These are phyloP conservation scores for Macrophya alboannulata DNA, from an alignment of 2,888 invertebrate genomes.

Conservation along the genomic window DNA sequence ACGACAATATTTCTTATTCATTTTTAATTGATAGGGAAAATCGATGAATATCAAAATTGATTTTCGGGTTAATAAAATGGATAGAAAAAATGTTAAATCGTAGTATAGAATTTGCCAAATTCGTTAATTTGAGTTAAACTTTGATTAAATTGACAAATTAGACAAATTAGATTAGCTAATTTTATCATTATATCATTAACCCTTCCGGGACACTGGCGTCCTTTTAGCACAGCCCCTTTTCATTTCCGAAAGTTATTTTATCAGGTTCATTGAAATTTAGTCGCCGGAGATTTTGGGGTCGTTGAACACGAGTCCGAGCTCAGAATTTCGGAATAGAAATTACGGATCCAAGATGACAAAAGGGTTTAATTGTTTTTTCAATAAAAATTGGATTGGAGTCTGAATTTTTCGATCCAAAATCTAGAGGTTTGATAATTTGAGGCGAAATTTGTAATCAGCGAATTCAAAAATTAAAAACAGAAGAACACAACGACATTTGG, in stretches of 20 bases:
- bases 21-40: too few relatives aligned
- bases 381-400: not conserved
- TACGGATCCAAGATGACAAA: not conserved
- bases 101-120: not conserved
- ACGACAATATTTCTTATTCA: too few relatives aligned
- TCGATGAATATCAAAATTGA: too few relatives aligned
- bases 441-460: too few relatives aligned
- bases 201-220: not conserved
- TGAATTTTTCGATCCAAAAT: not conserved
- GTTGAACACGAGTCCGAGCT: not conserved
- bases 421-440: too few relatives aligned
- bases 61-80: too few relatives aligned
- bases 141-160: not conserved
- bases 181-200: slow-evolving; percentile 1
- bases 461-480: too few relatives aligned
- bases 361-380: not conserved
- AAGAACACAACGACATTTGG: too few relatives aligned
- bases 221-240: not conserved
- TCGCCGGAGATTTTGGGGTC: slow-evolving; percentile 1
- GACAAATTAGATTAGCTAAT: not conserved
- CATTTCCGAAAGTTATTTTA: slow-evolving; percentile 4
- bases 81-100: too few relatives aligned
- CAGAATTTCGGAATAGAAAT: not conserved
- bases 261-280: not conserved
- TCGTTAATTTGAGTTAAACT: not conserved